Evolutionary conservation across 2,888 invertebrate genomes (phyloP).

Genomic region (Gibbula magus): DNA sequence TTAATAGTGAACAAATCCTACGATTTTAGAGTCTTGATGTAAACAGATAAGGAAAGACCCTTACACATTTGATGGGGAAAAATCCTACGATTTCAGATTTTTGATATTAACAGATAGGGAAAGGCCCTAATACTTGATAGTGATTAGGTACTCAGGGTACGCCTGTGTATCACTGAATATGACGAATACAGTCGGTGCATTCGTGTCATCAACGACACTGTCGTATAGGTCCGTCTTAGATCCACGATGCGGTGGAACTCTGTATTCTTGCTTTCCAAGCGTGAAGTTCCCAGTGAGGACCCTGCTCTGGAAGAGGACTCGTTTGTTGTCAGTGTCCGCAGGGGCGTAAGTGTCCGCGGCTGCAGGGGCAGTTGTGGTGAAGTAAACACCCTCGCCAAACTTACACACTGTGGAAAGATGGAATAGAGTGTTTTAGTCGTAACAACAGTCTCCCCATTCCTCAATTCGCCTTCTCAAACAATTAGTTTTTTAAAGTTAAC

Average conservation of each 20-base stretch:
- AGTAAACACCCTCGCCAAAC: background rate
- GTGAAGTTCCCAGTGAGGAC: slow-evolving; percentile 1
- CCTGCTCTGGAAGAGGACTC: background rate
- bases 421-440: too few species aligned
- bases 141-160: slow-evolving; percentile 7
- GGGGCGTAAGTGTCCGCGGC: background rate
- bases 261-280: background rate
- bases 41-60: too few species aligned
- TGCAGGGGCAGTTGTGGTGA: background rate
- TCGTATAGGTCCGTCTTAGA: background rate
- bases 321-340: background rate
- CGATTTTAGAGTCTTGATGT: too few species aligned
- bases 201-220: background rate
- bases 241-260: slow-evolving; percentile 2
- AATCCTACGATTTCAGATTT: too few species aligned
- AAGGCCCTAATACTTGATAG: background rate
- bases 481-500: too few species aligned
- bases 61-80: too few species aligned
- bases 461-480: too few species aligned
- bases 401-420: too few species aligned
- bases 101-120: too few species aligned
- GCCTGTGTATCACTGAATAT: slow-evolving; percentile 20
- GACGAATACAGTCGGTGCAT: background rate
- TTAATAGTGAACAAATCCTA: too few species aligned
- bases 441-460: too few species aligned